phyloP scores from a whole-genome alignment of 2,797 vertebrate species.

The Phoebastria nigripes region DNA sequence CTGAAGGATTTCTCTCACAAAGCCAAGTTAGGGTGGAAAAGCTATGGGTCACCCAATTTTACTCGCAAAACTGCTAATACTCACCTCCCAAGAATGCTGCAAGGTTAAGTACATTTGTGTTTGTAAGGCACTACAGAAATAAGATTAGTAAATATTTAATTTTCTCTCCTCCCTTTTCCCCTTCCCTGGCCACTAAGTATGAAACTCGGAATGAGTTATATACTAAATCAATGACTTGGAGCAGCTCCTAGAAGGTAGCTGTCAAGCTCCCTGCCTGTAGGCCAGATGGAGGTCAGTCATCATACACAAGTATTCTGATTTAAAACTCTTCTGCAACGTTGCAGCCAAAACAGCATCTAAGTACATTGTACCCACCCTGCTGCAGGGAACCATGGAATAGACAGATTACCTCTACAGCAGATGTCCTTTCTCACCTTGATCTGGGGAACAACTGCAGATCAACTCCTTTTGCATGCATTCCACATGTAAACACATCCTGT shows the following conservation, averaged over 20 bases:
- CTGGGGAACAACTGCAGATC: not conserved
- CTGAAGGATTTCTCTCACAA: not conserved
- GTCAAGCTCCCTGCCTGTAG: not conserved
- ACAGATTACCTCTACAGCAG: not conserved
- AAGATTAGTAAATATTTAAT: constrained; percentile 43
- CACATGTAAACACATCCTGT: not conserved
- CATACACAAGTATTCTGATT: fast-evolving
- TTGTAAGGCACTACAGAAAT: not conserved
- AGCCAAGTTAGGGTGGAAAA: not conserved
- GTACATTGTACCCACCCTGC: not conserved
- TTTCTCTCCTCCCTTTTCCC: constrained; percentile 2
- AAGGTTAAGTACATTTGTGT: not conserved
- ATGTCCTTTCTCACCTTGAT: not conserved
- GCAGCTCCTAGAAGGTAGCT: constrained; percentile 13
- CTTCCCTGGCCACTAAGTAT: not conserved
- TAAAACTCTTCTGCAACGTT: not conserved
- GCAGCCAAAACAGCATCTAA: not conserved
- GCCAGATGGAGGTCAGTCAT: not conserved
- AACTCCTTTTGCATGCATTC: not conserved
- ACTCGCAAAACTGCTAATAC: constrained; percentile 14
- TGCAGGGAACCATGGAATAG: not conserved
- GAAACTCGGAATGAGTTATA: not conserved
- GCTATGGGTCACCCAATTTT: not conserved
- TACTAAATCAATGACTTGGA: not conserved
- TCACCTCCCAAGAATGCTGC: not conserved